Base-by-base conservation (phyloP, 2,888 invertebrate genomes). In the Rhagium mordax region DNA sequence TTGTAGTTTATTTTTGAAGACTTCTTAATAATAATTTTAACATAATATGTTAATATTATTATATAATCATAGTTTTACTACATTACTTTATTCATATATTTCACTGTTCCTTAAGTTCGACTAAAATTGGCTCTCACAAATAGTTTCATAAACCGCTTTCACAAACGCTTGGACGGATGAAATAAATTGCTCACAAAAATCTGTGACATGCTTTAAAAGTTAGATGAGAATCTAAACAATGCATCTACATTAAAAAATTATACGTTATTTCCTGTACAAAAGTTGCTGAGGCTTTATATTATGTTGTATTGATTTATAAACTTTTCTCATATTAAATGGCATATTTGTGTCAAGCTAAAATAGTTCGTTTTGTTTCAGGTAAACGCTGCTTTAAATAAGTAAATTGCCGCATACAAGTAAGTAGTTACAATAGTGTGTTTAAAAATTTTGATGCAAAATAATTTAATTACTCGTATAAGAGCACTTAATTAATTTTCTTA, bases 61-160 rank as follows among this genome's bases (percentile, higher is more conserved):
- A n/a, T n/a, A n/a, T n/a, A n/a, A n/a, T n/a, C n/a, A n/a, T n/a
- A n/a, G n/a, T n/a, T n/a, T n/a, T n/a, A n/a, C n/a, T n/a, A n/a
- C n/a, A 59, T 59, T 59, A 59, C n/a, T 41, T 13, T 18, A 2
- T 18, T 33, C 24, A 13, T 59, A 59, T n/a, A 55, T 59, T 59
- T 59, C 15, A 41, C 8, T 33, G 10, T 20, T 33, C 33, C 33
- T 59, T 33, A 41, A 59, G 59, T 33, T 59, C 59, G 7, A 59
- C 20, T 59, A 33, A 33, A 33, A 59, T 59, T 33, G 59, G 59
- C 33, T 59, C 33, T 59, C 16, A 59, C 33, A 59, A 59, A 59
- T 59, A 59, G 33, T 59, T 59, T 59, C 33, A 33, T 59, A 59
- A 59, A 59, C 59, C 33, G 59, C 16, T 59, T 59, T 33, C 10